Conservation (phyloP, 2,888 invertebrate genomes). For the Drosophila nr. perissopoda region DNA sequence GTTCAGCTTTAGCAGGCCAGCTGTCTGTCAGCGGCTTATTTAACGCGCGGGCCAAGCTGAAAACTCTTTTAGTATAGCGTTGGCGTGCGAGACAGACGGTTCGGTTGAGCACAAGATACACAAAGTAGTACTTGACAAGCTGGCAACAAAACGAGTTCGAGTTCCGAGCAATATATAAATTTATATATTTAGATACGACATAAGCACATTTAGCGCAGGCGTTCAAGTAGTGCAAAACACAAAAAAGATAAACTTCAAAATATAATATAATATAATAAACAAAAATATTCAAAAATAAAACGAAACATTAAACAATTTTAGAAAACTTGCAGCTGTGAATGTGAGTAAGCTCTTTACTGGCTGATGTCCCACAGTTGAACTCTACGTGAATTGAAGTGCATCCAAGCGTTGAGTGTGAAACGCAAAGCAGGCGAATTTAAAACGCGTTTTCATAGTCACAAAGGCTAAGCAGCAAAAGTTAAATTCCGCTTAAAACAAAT, state of each 20-base stretch:
- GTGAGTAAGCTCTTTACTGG: constrained; percentile 16
- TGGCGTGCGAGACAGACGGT: constrained; percentile 83
- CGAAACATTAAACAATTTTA: constrained; percentile 53
- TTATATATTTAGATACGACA: constrained; percentile 50
- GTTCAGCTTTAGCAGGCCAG: constrained; percentile 53
- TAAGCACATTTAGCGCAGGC: constrained; percentile 58
- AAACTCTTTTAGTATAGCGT: constrained; percentile 84
- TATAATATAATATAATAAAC: constrained; percentile 50
- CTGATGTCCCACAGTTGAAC: constrained; percentile 65
- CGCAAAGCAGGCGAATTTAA: constrained; percentile 57
- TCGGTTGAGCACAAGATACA: constrained; percentile 64
- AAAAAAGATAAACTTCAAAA: constrained; percentile 35
- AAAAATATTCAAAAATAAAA: constrained; percentile 28
- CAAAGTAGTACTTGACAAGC: constrained; percentile 53
- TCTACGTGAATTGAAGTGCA: constrained; percentile 64
- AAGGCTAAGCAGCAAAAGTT: constrained; percentile 66
- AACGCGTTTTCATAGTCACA: constrained; percentile 51
- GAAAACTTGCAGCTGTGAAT: constrained; percentile 36
- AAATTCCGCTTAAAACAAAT: constrained; percentile 54
- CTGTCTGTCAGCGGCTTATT: constrained; percentile 75
- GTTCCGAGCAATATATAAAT: constrained; percentile 47
- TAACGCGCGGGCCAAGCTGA: constrained; percentile 70
- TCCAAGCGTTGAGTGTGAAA: constrained; percentile 78
- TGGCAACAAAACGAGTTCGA: constrained; percentile 58
- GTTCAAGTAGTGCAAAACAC: constrained; percentile 54